Conservation (phyloP, 2,888 invertebrate genomes). For the Ichneumoninae sp. region DNA sequence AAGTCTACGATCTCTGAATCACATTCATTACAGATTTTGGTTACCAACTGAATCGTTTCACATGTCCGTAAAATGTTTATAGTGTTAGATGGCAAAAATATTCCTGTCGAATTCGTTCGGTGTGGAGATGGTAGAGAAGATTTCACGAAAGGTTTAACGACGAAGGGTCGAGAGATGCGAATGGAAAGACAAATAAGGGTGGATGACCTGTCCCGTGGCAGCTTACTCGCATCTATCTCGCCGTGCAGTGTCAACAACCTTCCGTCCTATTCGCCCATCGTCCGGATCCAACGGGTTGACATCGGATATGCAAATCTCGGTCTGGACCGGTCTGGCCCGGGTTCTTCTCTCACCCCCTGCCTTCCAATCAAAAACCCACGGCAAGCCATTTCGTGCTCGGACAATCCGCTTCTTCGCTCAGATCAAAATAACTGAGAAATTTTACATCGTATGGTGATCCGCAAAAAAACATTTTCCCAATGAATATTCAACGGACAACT, state of each 20-base stretch:
- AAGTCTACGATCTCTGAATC: no score
- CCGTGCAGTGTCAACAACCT: slow-evolving; percentile 57
- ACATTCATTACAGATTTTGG: no score
- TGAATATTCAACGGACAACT: neutral
- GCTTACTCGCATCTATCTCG: neutral
- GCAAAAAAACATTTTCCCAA: neutral
- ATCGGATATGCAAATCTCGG: slow-evolving; percentile 79
- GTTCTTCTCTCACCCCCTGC: slow-evolving; percentile 30
- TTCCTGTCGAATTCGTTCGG: slow-evolving; percentile 6
- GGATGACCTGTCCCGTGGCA: slow-evolving; percentile 69
- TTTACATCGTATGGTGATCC: slow-evolving; percentile 26
- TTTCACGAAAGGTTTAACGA: slow-evolving; percentile 67
- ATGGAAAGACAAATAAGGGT: slow-evolving; percentile 32
- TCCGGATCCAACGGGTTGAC: slow-evolving; percentile 73
- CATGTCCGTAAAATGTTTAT: neutral
- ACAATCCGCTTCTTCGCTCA: neutral
- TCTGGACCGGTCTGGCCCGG: slow-evolving; percentile 63
- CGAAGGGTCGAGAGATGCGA: slow-evolving; percentile 46
- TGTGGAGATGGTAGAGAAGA: slow-evolving; percentile 6
- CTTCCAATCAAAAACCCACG: slow-evolving; percentile 70
- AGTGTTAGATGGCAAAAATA: neutral
- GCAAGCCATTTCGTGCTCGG: slow-evolving; percentile 1
- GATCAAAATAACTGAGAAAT: slow-evolving; percentile 51
- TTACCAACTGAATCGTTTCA: no score
- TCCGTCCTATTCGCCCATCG: slow-evolving; percentile 68